Base-by-base conservation (phyloP, 2,113 vertebrate species). In the Gila orcuttii region DNA sequence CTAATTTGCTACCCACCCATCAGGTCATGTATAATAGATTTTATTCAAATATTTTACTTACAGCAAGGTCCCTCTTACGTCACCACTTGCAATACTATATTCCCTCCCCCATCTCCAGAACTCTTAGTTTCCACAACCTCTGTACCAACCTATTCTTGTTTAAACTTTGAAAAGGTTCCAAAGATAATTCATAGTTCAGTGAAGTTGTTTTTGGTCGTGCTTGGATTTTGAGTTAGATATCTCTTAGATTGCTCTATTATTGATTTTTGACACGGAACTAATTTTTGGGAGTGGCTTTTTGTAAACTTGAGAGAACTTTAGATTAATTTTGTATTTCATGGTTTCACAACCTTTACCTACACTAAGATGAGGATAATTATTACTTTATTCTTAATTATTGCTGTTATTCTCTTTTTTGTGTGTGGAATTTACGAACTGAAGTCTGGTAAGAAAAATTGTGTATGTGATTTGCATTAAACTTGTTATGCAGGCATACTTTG, bases 381-480 rank as follows among this genome's bases (percentile, higher is more conserved):
- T 57, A 33, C 17, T n/a, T n/a, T n/a, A n/a, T n/a, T n/a, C n/a
- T n/a, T n/a, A n/a, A n/a, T n/a, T n/a, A n/a, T n/a, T 36, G 23
- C 31, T 13, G 50, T 5, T 33, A 31, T 57, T 23, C 4, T 57
- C 36, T 19, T 36, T 9, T 23, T 33, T 31, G n/a, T 57, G 28
- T 36, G 19, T 36, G 9, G 10, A 78, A 57, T 12, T 33, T 78
- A 31, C 13, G 4, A 55, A 55, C 75, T 6, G 10, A 23, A n/a
- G 28, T 59, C 76, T 36, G 76, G 76, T 78, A 33, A 57, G 76
- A 57, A 78, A 78, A 19, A 36, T 9, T 57, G 28, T 12, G 52
- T 12, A 12, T 78, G 52, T 57, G 50, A 39, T 78, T 36, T 78
- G 31, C 23, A 45, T 15, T 45, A 13, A 66, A 28, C 21, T 25